phyloP scores from a whole-genome alignment of 2,888 invertebrate species.

The Mycalesis mineus region DNA sequence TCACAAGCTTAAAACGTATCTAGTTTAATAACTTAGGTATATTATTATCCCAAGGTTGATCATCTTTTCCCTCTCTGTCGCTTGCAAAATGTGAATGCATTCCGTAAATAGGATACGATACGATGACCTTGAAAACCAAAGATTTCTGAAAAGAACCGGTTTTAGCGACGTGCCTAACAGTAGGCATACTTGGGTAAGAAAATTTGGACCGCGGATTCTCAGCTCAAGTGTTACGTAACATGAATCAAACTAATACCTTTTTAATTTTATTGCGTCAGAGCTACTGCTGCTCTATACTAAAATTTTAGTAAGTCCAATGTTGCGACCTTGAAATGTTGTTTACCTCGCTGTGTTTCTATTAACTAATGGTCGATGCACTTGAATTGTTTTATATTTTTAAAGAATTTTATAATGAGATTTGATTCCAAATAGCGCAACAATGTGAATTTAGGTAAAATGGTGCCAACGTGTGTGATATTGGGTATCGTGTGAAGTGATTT shows the following conservation, averaged over 20 bases:
- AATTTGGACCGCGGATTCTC: neutral
- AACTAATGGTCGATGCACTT: slow-evolving; percentile 7
- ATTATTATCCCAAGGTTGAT: slow-evolving; percentile 34
- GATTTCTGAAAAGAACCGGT: slow-evolving; percentile 37
- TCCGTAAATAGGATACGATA: slow-evolving; percentile 38
- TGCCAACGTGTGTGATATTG: neutral
- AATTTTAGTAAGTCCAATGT: slow-evolving; percentile 2
- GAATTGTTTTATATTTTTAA: neutral
- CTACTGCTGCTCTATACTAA: neutral
- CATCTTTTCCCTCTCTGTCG: slow-evolving; percentile 32
- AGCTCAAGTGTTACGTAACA: slow-evolving; percentile 3
- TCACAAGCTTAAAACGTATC: too few relatives aligned
- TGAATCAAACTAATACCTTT: neutral
- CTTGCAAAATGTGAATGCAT: slow-evolving; percentile 26
- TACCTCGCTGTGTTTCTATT: neutral
- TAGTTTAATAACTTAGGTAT: too few relatives aligned
- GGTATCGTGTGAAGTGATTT: slow-evolving; percentile 4
- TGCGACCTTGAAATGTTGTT: slow-evolving; percentile 7
- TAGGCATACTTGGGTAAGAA: neutral
- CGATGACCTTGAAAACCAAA: slow-evolving; percentile 40
- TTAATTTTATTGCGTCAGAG: slow-evolving; percentile 4
- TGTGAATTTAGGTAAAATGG: neutral
- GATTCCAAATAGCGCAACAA: slow-evolving; percentile 14
- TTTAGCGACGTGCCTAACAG: neutral
- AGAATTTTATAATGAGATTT: slow-evolving; percentile 1